Conservation (phyloP, 2,797 vertebrate genomes). For the Salmo trutta region DNA sequence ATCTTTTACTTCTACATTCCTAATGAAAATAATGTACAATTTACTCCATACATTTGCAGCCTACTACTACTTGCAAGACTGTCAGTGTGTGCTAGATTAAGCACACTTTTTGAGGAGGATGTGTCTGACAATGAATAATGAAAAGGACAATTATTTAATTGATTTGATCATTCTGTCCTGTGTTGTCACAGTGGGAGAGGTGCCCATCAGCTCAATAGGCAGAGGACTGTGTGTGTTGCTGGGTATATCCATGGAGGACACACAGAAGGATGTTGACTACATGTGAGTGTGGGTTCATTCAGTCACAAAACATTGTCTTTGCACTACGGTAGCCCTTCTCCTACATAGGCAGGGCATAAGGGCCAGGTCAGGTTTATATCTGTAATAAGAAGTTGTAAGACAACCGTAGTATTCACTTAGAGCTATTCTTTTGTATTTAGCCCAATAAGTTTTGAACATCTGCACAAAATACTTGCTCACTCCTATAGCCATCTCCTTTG, state of each 20-base stretch:
- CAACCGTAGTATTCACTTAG: neutral
- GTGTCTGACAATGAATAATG: neutral
- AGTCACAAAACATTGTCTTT: neutral
- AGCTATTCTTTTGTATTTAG: neutral
- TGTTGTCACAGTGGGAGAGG: conserved; percentile 82
- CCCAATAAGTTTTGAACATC: neutral
- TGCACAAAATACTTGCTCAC: neutral
- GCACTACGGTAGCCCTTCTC: neutral
- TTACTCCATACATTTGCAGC: too few species aligned
- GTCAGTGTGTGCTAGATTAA: neutral
- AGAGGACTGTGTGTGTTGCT: conserved; percentile 91
- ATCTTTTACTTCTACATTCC: too few species aligned
- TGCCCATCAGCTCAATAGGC: conserved; percentile 89
- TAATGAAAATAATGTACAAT: too few species aligned
- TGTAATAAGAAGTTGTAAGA: neutral
- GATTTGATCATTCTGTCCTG: conserved; percentile 7
- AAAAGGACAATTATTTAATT: neutral
- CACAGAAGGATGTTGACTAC: conserved; percentile 90
- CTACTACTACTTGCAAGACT: neutral
- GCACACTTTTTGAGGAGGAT: neutral
- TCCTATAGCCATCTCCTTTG: too few species aligned
- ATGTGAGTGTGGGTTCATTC: conserved; percentile 80
- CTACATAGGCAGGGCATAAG: neutral
- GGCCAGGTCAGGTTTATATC: neutral
- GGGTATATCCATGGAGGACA: conserved; percentile 92